Base-by-base conservation (phyloP, 1,140 invertebrate species). In the Phthorimaea operculella region DNA sequence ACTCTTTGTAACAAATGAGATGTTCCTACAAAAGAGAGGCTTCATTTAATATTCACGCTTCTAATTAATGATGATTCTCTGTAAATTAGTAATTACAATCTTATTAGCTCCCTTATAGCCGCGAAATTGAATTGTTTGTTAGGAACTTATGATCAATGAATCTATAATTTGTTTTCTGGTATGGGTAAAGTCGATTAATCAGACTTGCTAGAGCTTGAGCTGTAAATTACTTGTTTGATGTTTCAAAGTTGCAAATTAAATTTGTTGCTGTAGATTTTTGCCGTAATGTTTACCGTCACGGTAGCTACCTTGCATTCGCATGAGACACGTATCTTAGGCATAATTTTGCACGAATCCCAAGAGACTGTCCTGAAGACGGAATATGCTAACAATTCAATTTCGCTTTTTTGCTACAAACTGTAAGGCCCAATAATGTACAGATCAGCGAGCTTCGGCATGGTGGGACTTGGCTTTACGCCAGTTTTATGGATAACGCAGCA, bases 101-200 rank as follows among this genome's bases (percentile, higher is more conserved):
- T 47, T 47, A 47, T 47, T 47, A 47, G 14, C 9, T 36, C 28
- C 44, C 21, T 28, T 16, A 49, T 33, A 55, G 15, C 12, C 76
- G 81, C 81, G 81, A 84, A 84, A 84, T 84, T 84, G 81, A 84
- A 84, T 84, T 84, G 81, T 84, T 81, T 67, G 58, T 67, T 64
- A 52, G 61, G 58, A 17, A n/a, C n/a, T 39, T 39, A 9, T 39
- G 10, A 12, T 39, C 36, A 12, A n/a, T 15, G 44, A 47, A 47
- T 47, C 16, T 6, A 15, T 17, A 4, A 47, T 17, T 47, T 11
- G 12, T 47, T 47, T 47, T 47, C 7, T 47, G 16, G 44, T 47
- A 15, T 47, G 16, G 44, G 44, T 15, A 47, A 17, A 47, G n/a
- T 39, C 36, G 15, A 47, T 47, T 47, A 42, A 16, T 47, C n/a